Evolutionary conservation across 2,888 invertebrate species (phyloP).

Genomic region (Eupithecia insigniata): DNA sequence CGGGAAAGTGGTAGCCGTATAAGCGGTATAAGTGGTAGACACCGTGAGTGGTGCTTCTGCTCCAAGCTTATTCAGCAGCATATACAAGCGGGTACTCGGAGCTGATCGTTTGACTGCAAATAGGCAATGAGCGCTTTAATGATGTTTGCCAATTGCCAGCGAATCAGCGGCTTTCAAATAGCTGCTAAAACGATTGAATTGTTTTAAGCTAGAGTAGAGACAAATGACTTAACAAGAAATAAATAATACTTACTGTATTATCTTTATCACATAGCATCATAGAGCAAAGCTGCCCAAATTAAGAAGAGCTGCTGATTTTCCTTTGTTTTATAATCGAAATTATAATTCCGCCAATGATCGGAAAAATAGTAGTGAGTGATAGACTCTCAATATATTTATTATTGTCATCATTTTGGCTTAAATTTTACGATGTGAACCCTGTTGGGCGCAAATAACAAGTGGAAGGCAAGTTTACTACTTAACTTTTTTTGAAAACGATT

Average conservation of each 20-base stretch:
- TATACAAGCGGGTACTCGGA: background rate
- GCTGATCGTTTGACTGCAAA: constrained; percentile 10
- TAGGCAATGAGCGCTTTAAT: constrained; percentile 18
- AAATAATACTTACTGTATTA: no score
- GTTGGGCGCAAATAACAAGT: no score
- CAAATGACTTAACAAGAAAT: background rate
- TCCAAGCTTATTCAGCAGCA: background rate
- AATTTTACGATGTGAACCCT: no score
- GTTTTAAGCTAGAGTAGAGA: background rate
- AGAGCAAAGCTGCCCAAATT: background rate
- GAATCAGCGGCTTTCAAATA: constrained; percentile 24
- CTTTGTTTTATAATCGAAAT: no score
- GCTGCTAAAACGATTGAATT: background rate
- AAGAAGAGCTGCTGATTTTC: no score
- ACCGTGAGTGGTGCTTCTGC: background rate
- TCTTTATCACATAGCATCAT: background rate
- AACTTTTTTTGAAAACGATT: no score
- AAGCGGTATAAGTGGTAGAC: background rate
- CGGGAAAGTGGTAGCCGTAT: background rate
- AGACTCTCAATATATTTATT: no score
- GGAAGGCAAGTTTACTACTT: no score
- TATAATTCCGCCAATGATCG: no score
- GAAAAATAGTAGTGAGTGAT: background rate
- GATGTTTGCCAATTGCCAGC: constrained; percentile 26
- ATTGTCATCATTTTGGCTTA: no score